These are phyloP conservation scores for Lithophane semibrunnea DNA, from an alignment of 2,888 invertebrate genomes.

Conservation along the genomic window DNA sequence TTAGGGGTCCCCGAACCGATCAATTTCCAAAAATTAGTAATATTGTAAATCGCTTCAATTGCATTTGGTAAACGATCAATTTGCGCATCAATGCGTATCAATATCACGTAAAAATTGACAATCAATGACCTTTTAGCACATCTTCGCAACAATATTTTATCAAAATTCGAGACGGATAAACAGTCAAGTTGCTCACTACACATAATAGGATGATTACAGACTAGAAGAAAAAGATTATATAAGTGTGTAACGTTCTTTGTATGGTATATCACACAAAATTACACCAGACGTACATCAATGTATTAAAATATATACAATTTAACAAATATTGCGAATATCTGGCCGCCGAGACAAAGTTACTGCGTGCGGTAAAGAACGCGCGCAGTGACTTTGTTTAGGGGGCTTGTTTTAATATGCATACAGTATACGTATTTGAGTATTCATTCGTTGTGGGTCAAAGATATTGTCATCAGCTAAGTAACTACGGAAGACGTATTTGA, in stretches of 20 bases:
- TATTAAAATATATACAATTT: conserved; percentile 44
- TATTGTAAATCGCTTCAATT: too few species aligned
- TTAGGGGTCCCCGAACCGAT: not conserved
- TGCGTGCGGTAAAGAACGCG: not conserved
- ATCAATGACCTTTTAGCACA: conserved; percentile 16
- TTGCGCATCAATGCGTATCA: too few species aligned
- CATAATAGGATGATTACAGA: conserved; percentile 71
- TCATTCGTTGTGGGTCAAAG: not conserved
- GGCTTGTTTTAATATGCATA: conserved; percentile 25
- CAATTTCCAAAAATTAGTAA: too few species aligned
- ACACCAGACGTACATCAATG: conserved; percentile 47
- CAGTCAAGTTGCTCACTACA: conserved; percentile 67
- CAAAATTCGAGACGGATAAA: conserved; percentile 46
- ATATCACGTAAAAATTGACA: too few species aligned
- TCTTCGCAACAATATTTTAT: conserved; percentile 29
- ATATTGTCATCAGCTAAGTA: not conserved
- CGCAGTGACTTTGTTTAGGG: conserved; percentile 32
- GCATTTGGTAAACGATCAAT: too few species aligned
- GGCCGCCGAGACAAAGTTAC: conserved; percentile 27
- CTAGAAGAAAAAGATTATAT: conserved; percentile 75
- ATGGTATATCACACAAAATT: conserved; percentile 71
- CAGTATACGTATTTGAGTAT: conserved; percentile 39
- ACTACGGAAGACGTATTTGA: conserved; percentile 23
- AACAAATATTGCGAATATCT: conserved; percentile 23
- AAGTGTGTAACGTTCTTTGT: conserved; percentile 64